A percentile compares a stretch with the other conserved stretches of the same genome.
Evolutionary conservation across 2,888 invertebrate genomes (phyloP).

Genomic region (Idaea aversata): DNA sequence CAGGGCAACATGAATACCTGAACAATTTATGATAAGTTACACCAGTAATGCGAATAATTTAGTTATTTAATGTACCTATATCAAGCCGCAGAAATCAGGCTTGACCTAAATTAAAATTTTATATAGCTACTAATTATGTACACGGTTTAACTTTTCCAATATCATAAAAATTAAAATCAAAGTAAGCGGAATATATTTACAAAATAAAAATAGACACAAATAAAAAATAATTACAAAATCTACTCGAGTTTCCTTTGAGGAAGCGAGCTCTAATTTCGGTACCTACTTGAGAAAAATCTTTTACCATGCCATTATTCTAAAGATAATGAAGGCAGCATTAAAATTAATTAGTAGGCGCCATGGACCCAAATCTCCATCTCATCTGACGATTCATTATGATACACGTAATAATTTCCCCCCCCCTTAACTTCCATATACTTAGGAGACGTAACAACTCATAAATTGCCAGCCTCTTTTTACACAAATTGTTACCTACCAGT

Average conservation of each 20-base stretch:
- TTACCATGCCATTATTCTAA: constrained; percentile 12
- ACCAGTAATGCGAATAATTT: no score
- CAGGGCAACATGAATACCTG: no score
- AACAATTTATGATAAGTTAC: no score
- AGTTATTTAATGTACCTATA: no score
- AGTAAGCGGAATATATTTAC: background rate
- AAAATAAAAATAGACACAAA: background rate
- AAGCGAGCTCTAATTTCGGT: background rate
- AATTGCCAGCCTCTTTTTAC: constrained; percentile 34
- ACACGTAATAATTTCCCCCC: background rate
- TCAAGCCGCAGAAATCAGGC: no score
- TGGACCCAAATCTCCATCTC: constrained; percentile 16
- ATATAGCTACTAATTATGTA: no score
- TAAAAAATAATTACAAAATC: constrained; percentile 12
- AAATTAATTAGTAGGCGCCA: constrained; percentile 26
- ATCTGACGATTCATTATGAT: background rate
- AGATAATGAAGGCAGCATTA: constrained; percentile 25
- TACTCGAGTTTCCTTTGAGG: constrained; percentile 9
- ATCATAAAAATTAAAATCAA: background rate
- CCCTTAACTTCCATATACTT: constrained; percentile 5
- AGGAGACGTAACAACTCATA: constrained; percentile 16
- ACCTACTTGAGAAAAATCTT: constrained; percentile 10
- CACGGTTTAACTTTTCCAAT: background rate
- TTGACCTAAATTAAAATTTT: no score
- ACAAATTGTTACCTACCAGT: constrained; percentile 42